phyloP scores from a whole-genome alignment of 92 coral and sea anemone genomes.

The Chrysogorgia sp. region DNA sequence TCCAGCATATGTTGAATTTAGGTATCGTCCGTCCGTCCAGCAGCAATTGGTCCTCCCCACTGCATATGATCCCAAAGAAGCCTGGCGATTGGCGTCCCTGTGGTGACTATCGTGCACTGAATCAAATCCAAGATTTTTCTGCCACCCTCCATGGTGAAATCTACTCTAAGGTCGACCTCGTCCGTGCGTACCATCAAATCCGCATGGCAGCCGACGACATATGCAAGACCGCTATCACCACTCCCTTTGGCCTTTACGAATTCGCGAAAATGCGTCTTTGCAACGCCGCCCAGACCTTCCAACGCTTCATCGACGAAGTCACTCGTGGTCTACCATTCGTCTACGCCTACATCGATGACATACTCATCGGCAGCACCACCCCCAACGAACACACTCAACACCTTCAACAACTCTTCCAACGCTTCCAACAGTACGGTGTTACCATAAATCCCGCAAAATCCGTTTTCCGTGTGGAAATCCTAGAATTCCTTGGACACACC shows the following conservation, averaged over 20 bases:
- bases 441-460: not conserved
- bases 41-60: conserved; percentile 13
- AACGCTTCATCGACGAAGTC: too few species aligned
- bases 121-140: not conserved
- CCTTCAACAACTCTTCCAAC: not conserved
- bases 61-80: not conserved
- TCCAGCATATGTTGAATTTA: not conserved
- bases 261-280: conserved; percentile 17
- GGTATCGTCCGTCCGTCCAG: conserved; percentile 13
- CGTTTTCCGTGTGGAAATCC: too few species aligned
- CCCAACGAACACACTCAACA: too few species aligned
- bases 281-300: conserved; percentile 38
- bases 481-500: too few species aligned
- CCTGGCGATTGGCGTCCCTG: conserved; percentile 21
- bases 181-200: too few species aligned
- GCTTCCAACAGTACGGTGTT: not conserved
- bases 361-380: not conserved
- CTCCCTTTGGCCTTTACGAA: conserved; percentile 22
- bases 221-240: conserved; percentile 8
- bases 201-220: conserved; percentile 11
- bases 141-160: not conserved
- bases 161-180: conserved; percentile 18
- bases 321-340: not conserved
- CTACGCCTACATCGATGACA: conserved; percentile 5
- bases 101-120: conserved; percentile 17